Base-by-base conservation (phyloP, 2,888 invertebrate genomes). In the Oscheius sp. region DNA sequence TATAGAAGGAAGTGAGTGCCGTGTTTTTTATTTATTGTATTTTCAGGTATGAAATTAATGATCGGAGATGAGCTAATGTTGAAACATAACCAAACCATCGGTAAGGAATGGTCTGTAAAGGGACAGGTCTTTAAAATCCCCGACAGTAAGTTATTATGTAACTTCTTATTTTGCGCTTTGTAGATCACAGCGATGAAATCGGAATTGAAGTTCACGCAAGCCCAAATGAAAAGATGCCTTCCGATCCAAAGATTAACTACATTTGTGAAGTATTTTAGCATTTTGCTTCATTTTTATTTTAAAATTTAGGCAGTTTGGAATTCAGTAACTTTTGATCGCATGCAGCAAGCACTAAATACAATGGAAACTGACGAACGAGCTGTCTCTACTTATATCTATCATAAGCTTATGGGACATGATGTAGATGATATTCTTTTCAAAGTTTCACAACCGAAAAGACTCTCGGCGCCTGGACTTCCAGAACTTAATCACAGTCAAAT, bases 401-500 rank as follows among this genome's bases (percentile, higher is more conserved):
- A 98, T 81, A 93, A 96, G 59, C 91, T 99, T 43, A 90, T 99
- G 71, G 99, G 99, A 0, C 90, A 91, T 75, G 90, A 90, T 76
- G 89, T 90, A 25, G 90, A 91, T 74, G 91, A 91, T 76, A 88
- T 90, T 29, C 87, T 89, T 25, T 89, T 91, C 73, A 90, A 90
- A 73, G 81, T 86, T 18, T 1, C 94, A 79, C 91, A 97, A 66
- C 98, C 98, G 0, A 98, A 97, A 89, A 94, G 97, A 87, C 63
- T 81, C 27, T 74, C 95, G 69, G 99, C 97, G 0, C 97, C 97
- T 0, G 95, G 97, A 89, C 91, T 99, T 83, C 99, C 99, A 0
- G 98, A 99, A 88, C 92, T 99, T 69, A 99, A 99, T 90, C 93
- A 97, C 77, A 97, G 96, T 0, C 99, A 97, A 91, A 95, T 97